Conservation (phyloP, 2,797 vertebrate genomes). For the Girardinus metallicus region DNA sequence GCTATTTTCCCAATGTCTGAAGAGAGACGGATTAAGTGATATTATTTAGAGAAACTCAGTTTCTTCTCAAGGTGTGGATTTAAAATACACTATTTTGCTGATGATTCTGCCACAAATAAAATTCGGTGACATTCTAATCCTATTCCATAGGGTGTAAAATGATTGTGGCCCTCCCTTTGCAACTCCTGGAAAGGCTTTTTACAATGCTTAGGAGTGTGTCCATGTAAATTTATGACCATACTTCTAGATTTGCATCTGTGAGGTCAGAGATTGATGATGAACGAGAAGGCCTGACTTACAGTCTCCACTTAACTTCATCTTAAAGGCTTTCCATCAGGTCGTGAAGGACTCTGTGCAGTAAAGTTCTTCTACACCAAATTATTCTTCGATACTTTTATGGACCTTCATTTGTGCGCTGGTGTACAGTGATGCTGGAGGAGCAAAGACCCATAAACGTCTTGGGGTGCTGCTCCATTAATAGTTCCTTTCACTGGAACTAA, state of each 20-base stretch:
- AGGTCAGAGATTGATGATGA: not conserved
- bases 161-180: not conserved
- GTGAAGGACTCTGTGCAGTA: not conserved
- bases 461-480: not conserved
- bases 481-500: not conserved
- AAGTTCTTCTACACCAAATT: not conserved
- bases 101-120: not conserved
- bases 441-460: not conserved
- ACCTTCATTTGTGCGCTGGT: not conserved
- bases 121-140: not conserved
- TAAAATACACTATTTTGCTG: not conserved
- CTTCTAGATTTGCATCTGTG: not conserved
- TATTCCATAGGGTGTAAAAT: not conserved
- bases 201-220: not conserved
- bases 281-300: not conserved
- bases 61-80: not conserved
- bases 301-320: not conserved
- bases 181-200: not conserved
- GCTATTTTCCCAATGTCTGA: not conserved
- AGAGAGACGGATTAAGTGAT: not conserved
- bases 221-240: not conserved
- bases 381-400: not conserved
- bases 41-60: not conserved
- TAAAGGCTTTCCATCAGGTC: not conserved
- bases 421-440: not conserved